Conservation (phyloP, 1,140 invertebrate genomes). For the Idris sp. region DNA sequence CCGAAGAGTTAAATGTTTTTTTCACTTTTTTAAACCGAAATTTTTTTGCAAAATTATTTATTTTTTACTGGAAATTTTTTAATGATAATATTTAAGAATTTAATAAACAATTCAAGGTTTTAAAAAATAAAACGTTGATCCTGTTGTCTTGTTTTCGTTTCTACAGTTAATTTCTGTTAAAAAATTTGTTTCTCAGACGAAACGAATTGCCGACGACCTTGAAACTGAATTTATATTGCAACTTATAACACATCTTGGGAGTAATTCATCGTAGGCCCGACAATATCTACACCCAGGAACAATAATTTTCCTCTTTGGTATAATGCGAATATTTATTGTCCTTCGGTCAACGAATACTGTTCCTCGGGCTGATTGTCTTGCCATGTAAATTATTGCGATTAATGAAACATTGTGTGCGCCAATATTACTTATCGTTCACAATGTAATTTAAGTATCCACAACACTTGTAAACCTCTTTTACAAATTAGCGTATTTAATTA, state of each 20-base stretch:
- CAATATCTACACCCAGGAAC: constrained; percentile 53
- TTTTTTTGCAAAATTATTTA: too few species aligned
- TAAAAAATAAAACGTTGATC: too few species aligned
- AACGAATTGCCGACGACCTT: constrained; percentile 44
- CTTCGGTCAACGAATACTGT: constrained; percentile 29
- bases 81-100: too few species aligned
- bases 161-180: too few species aligned
- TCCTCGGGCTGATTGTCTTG: constrained; percentile 41
- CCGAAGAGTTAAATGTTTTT: too few species aligned
- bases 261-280: constrained; percentile 46
- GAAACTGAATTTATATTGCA: constrained; percentile 57
- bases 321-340: constrained; percentile 58
- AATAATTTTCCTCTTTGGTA: constrained; percentile 58
- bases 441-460: constrained; percentile 54
- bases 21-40: too few species aligned
- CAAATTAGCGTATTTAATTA: constrained; percentile 45
- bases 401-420: constrained; percentile 54
- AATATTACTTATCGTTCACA: constrained; percentile 60
- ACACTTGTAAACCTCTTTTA: constrained; percentile 53
- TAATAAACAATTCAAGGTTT: too few species aligned
- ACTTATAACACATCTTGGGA: constrained; percentile 43
- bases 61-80: too few species aligned
- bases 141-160: too few species aligned
- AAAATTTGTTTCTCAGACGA: constrained; percentile 41
- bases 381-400: constrained; percentile 59